Conservation (phyloP, 2,888 invertebrate genomes). For the Tuta absoluta region DNA sequence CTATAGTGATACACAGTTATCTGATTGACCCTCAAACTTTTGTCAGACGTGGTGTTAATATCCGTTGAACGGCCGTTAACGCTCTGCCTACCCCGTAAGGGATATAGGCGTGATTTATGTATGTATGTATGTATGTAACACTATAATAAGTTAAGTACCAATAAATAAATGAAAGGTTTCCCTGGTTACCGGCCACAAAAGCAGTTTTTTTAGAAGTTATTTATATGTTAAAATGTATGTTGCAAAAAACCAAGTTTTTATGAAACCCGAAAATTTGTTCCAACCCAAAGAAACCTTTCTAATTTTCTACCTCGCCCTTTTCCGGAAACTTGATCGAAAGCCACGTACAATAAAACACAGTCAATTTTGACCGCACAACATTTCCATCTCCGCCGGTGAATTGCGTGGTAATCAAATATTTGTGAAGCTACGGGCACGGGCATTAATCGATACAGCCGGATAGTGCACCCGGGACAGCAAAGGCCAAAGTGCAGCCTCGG, state of each 20-base stretch:
- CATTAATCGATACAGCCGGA: constrained; percentile 40
- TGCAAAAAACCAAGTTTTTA: neutral
- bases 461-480: constrained; percentile 41
- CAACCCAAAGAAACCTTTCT: neutral
- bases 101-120: no score
- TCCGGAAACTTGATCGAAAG: neutral
- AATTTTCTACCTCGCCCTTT: neutral
- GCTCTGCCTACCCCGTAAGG: no score
- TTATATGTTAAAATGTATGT: no score
- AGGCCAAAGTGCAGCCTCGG: constrained; percentile 61
- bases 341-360: neutral
- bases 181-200: no score
- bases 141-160: no score
- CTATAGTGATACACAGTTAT: no score
- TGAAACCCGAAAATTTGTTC: neutral
- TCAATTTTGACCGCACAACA: constrained; percentile 5
- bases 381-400: neutral
- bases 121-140: no score
- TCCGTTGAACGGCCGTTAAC: no score
- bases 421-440: constrained; percentile 10
- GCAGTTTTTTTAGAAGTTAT: no score
- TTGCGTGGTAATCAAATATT: constrained; percentile 21
- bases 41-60: no score
- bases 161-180: no score
- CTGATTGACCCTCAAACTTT: no score